phyloP scores from a whole-genome alignment of 2,113 vertebrate genomes.

The Rhea pennata region DNA sequence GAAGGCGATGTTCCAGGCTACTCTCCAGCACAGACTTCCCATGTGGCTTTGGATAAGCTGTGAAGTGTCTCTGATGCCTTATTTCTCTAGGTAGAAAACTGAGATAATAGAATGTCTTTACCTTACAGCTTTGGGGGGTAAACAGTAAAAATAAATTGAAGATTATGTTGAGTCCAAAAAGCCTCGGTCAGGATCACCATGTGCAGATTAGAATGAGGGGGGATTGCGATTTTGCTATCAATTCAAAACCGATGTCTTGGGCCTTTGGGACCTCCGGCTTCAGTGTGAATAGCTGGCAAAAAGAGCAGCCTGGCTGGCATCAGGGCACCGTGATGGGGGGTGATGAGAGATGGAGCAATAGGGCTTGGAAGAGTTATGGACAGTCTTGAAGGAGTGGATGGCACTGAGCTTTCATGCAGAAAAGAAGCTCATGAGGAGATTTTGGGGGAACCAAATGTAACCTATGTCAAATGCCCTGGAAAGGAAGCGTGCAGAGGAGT shows the following conservation, averaged over 20 bases:
- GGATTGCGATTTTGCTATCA: not conserved
- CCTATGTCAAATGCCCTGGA: not conserved
- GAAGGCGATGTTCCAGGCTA: not conserved
- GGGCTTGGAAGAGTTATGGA: accelerated
- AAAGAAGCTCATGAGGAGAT: not conserved
- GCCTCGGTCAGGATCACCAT: not conserved
- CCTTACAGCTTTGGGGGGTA: not conserved
- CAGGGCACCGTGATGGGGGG: not conserved
- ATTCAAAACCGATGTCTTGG: not conserved
- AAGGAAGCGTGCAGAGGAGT: not conserved
- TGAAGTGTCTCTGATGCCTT: accelerated
- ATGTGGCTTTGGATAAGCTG: not conserved
- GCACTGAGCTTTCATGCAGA: not conserved
- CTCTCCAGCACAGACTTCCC: not conserved
- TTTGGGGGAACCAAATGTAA: not conserved
- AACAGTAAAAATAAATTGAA: not conserved
- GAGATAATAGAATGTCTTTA: not conserved
- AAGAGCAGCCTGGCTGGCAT: accelerated
- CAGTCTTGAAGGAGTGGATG: not conserved
- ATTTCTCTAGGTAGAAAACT: not conserved
- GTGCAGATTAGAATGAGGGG: not conserved
- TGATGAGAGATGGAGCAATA: not conserved
- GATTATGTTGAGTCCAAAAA: not conserved
- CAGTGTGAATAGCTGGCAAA: not conserved
- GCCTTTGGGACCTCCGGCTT: not conserved